A percentile compares a stretch with the other conserved stretches of the same genome.
Evolutionary conservation across 1,140 invertebrate genomes (phyloP).

Genomic region (Psilanteris sp.): DNA sequence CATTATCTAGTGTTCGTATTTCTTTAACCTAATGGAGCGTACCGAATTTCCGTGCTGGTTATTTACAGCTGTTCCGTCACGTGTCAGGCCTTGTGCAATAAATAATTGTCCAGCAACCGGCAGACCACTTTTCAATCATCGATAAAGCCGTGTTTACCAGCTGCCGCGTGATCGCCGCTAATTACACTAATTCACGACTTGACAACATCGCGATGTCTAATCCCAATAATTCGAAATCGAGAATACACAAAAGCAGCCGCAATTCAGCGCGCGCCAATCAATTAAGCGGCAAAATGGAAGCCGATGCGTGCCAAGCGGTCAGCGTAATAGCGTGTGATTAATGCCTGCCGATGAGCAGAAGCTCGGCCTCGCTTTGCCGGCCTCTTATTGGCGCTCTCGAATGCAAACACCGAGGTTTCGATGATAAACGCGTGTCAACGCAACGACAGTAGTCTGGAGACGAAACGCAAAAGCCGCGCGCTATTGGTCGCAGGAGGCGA

Average conservation of each 20-base stretch:
- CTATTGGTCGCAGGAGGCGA: background rate
- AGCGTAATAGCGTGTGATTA: slow-evolving; percentile 61
- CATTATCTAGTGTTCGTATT: too few species aligned
- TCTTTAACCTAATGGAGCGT: too few species aligned
- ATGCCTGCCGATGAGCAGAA: slow-evolving; percentile 55
- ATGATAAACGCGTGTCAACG: slow-evolving; percentile 15
- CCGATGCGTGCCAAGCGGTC: slow-evolving; percentile 60
- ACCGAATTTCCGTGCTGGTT: too few species aligned
- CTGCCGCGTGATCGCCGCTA: too few species aligned
- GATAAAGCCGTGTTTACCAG: too few species aligned
- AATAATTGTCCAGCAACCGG: too few species aligned
- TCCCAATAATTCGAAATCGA: slow-evolving; percentile 21
- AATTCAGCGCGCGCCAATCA: slow-evolving; percentile 35
- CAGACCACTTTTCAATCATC: too few species aligned
- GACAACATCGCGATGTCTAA: background rate
- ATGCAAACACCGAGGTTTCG: slow-evolving; percentile 35
- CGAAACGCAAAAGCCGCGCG: background rate
- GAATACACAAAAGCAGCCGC: slow-evolving; percentile 14
- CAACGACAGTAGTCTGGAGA: background rate
- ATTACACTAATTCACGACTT: background rate
- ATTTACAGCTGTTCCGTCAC: too few species aligned
- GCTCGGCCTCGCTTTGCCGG: slow-evolving; percentile 39
- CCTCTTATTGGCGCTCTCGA: slow-evolving; percentile 36
- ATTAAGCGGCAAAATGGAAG: slow-evolving; percentile 46
- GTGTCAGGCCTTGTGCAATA: too few species aligned